Evolutionary conservation across 1,140 invertebrate genomes (phyloP), one percentile per base, ranked within the genome.

Genomic region (Tetranychus urticae): DNA sequence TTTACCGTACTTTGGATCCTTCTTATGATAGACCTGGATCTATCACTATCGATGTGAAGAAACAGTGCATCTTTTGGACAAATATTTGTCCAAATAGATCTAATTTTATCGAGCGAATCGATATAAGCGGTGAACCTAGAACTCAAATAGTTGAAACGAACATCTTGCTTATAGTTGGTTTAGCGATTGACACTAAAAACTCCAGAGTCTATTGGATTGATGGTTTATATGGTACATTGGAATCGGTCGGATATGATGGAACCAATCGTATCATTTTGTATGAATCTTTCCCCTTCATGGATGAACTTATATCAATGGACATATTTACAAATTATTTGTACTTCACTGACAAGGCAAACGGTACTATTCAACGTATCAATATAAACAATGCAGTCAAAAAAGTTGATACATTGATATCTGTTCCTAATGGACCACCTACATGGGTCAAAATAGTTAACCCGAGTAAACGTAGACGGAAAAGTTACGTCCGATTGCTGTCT

Each of bases 61-160:
- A 23, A 23, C 23, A 23, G 23, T 23, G 23, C 23, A 23, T 23
- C 23, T 23, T 23, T 23, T 23, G 23, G 23, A 23, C 23, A 23
- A 23, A 23, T 23, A 23, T 23, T 23, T 23, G 23, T 23, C 23
- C 23, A 23, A 23, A 23, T 23, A 23, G 23, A 86, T 80, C 84
- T 96, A 58, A 92, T 90, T 69, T 97, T 90, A 89, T 90, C 86
- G 94, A 88, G 72, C 96, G 91, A 89, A 88, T 85, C 1, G 92
- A 97, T 71, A 96, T 90, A 89, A 89, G 92, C 37, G 71, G 71
- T 62, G 69, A 65, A 78, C 83, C 89, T n/a, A 82, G 85, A 67
- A 97, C 97, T 66, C 91, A 97, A 73, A 77, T 64, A 6, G 86
- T 97, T 66, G 83, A 97, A 1, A 84, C 81, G 61, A 86, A 93